Percentiles rank a stretch among this genome's conserved stretches.
These are phyloP conservation scores for Lampris incognitus DNA, from an alignment of 2,113 vertebrate species.

Conservation along the genomic window DNA sequence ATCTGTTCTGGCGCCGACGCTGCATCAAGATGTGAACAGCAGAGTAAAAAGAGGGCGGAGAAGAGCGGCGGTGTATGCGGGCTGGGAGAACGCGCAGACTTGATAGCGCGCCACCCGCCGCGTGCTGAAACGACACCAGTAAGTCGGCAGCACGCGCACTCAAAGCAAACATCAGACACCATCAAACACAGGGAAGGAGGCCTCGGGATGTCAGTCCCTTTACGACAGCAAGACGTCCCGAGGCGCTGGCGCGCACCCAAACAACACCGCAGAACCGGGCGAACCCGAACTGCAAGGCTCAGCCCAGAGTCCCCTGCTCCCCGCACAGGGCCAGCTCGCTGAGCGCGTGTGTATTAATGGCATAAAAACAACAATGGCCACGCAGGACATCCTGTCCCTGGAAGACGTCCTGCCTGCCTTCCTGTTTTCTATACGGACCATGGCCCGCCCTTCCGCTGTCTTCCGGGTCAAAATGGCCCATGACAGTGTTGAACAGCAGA, in stretches of 20 bases:
- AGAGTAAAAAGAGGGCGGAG: not conserved
- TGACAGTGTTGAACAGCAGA: too few species aligned
- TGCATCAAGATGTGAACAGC: too few species aligned
- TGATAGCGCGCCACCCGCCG: constrained; percentile 85
- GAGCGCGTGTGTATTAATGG: too few species aligned
- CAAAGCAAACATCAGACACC: constrained; percentile 96
- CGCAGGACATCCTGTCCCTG: too few species aligned
- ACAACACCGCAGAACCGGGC: constrained; percentile 66
- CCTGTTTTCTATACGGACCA: too few species aligned
- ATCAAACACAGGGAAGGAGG: constrained; percentile 92
- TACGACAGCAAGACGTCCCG: constrained; percentile 87
- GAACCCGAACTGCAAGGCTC: constrained; percentile 68
- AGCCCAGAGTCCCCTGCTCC: constrained; percentile 50
- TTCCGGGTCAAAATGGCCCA: too few species aligned
- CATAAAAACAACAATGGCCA: too few species aligned
- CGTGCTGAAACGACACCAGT: constrained; percentile 88
- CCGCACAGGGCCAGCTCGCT: too few species aligned
- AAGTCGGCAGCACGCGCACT: constrained; percentile 97
- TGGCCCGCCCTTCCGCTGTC: too few species aligned
- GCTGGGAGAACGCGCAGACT: constrained; percentile 72
- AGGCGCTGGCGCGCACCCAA: constrained; percentile 78
- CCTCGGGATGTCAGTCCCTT: constrained; percentile 99
- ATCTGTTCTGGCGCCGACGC: too few species aligned
- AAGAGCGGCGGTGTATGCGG: constrained; percentile 30
- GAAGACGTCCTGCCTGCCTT: too few species aligned